Evolutionary conservation across 64 coral and sea anemone species (phyloP).

Genomic region (Pachyseris speciosa): DNA sequence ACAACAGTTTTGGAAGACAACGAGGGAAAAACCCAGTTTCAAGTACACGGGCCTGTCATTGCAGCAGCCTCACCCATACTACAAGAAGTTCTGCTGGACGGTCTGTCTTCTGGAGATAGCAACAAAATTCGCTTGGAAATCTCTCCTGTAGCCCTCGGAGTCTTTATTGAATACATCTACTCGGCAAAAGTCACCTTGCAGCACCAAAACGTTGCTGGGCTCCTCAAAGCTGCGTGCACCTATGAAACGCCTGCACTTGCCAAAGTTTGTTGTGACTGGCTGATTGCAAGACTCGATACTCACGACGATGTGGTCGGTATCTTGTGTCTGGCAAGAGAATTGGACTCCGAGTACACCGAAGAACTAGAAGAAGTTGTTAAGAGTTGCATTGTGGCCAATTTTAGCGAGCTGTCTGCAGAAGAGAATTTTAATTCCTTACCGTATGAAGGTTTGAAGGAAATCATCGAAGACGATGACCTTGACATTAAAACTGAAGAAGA

Average conservation of each 20-base stretch:
- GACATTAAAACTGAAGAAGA: slow-evolving; percentile 30
- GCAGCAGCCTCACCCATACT: slow-evolving; percentile 4
- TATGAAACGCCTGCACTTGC: slow-evolving; percentile 27
- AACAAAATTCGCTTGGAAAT: slow-evolving; percentile 4
- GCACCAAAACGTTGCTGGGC: not conserved
- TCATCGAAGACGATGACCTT: slow-evolving; percentile 14
- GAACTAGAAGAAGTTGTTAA: not conserved
- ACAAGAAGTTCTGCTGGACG: not conserved
- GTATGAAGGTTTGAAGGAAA: slow-evolving; percentile 14
- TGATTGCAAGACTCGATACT: not conserved
- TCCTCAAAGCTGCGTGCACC: slow-evolving; percentile 1
- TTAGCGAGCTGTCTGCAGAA: not conserved
- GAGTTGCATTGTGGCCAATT: not conserved
- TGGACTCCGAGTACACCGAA: not conserved
- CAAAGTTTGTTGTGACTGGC: slow-evolving; percentile 20
- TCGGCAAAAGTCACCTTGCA: slow-evolving; percentile 19
- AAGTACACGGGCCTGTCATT: slow-evolving; percentile 10
- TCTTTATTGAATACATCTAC: slow-evolving; percentile 38
- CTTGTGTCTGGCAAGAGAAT: not conserved
- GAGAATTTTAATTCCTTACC: not conserved
- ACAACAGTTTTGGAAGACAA: not conserved
- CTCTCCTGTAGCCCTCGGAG: not conserved
- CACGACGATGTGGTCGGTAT: slow-evolving; percentile 13
- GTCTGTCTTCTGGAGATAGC: not conserved
- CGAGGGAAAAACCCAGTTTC: not conserved